These are phyloP conservation scores for Rambutsinella grinnellia DNA, from an alignment of 2,888 invertebrate species.

Conservation along the genomic window DNA sequence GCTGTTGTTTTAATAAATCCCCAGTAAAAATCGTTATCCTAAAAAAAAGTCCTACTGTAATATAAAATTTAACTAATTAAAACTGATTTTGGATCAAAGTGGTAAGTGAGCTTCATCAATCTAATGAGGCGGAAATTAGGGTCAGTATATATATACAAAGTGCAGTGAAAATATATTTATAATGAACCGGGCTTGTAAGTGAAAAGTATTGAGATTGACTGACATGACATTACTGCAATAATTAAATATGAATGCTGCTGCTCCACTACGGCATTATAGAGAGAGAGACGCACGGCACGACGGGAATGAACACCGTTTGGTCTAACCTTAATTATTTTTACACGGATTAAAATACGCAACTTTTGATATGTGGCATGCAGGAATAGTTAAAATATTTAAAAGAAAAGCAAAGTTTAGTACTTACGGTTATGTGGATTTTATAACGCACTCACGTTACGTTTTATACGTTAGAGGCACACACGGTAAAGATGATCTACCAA, in stretches of 20 bases:
- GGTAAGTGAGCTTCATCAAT: neutral
- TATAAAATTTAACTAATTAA: neutral
- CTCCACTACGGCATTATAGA: neutral
- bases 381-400: neutral
- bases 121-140: neutral
- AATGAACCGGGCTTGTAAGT: neutral
- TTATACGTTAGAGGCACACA: neutral
- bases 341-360: neutral
- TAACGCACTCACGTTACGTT: conserved; percentile 16
- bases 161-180: neutral
- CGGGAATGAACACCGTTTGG: neutral
- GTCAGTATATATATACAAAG: neutral
- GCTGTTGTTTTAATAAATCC: neutral
- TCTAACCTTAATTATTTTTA: neutral
- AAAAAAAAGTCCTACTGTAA: neutral
- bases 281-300: neutral
- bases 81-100: neutral
- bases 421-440: conserved; percentile 27
- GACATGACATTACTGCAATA: neutral
- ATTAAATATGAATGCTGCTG: neutral
- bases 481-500: neutral
- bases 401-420: conserved; percentile 18
- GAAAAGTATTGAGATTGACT: neutral
- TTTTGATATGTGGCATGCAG: neutral
- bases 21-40: neutral